Base-by-base conservation (phyloP, 2,113 vertebrate genomes). In the Rallus limicola region DNA sequence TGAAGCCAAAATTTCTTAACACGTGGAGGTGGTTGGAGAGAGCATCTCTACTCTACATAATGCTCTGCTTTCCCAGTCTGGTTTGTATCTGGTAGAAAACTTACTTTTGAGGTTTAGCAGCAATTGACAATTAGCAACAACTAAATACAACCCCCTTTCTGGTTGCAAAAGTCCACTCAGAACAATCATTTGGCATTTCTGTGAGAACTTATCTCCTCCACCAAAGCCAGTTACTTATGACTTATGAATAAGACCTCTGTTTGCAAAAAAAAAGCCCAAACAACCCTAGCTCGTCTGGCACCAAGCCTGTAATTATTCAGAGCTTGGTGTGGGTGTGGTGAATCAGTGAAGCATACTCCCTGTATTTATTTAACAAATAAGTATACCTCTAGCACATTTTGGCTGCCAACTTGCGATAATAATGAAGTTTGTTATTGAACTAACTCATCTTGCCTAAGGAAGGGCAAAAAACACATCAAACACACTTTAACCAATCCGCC, bases 361-460 rank as follows among this genome's bases (percentile, higher is more conserved):
- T 71, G 40, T 60, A 94, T 95, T 97, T 97, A 93, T 96, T 92
- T 95, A 95, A 92, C 88, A 86, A 95, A 84, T 95, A 97, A 95
- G 55, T 79, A 83, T 24, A 91, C 83, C 64, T 93, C 65, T 90
- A 88, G 87, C 6, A 0, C 63, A 72, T 92, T 46, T 92, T 86
- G 82, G 72, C 91, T 2, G 2, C 68, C 80, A 75, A 16, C 64
- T 74, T 42, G 4, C 0, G 0, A 52, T 81, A 53, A 92, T 92
- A 94, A 82, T n/a, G 25, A 86, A 93, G 62, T 91, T 93, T 87
- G 59, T 44, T 95, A 53, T 53, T 92, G 72, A 94, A 91, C 46
- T 76, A 88, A 90, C 53, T 76, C 80, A 82, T 95, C 52, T 88
- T 92, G 88, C 90, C 92, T 92, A 88, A 95, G 56, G 69, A 96